Evolutionary conservation across 1,140 invertebrate species (phyloP), one percentile per base, ranked within the genome.

Genomic region (Sarcophaga bullata): DNA sequence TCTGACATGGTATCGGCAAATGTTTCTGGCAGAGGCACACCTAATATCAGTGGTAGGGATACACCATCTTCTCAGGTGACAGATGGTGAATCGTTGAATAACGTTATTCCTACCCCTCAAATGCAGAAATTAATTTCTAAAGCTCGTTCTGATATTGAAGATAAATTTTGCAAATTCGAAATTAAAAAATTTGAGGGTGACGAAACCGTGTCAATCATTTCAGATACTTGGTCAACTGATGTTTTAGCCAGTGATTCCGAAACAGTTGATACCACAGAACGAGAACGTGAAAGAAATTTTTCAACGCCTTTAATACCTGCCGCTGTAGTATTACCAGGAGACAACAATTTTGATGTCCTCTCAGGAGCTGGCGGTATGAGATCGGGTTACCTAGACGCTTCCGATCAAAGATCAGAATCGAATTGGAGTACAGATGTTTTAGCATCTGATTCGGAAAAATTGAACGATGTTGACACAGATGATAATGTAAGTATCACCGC

Each of bases 141-240:
- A 89, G 94, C 94, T 46, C 92, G 95, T 8, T 96, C 95, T 82
- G 98, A 99, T 88, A 97, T 99, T 82, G 98, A 99, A 86, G 98
- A 99, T 84, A 98, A 99, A 90, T 99, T 99, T 93, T 98, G 98
- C 86, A 98, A 98, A 91, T 99, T 99, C 91, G 98, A 98, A 88
- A 97, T 99, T 50, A 97, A 96, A 90, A 96, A 96, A 87, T 91
- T 96, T 50, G 95, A 96, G 92, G 95, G 94, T 1, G 97, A 98
- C 90, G 97, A 99, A 91, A 98, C 97, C 2, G 94, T 98, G 85
- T 98, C 97, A 19, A 94, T 98, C 86, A 97, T 98, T 73, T 98
- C 97, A 83, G 98, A 99, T 90, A 98, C 98, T 3, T 99, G 98
- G 98, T 98, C 97, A 82, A 99, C 97, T 1, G 98, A 99, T 91